Conservation (phyloP, 2,888 invertebrate genomes). For the Capitulum mitella region DNA sequence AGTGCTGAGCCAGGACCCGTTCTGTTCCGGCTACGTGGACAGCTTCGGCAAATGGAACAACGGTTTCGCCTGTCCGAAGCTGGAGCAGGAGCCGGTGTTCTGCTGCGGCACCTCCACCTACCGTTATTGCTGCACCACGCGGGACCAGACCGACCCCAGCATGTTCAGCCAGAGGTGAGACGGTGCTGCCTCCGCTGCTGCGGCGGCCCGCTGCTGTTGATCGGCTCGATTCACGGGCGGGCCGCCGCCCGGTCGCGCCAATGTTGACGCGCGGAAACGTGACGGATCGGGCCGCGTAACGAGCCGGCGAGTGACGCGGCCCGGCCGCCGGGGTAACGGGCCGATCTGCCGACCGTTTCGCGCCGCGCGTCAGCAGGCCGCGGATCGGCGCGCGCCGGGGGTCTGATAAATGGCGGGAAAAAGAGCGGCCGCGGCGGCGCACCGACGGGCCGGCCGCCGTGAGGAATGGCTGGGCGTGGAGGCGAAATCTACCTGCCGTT, state of each 20-base stretch:
- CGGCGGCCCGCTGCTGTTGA: background rate
- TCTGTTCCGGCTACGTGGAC: conserved; percentile 44
- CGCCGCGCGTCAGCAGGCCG: background rate
- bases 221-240: too few species aligned
- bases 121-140: conserved; percentile 43
- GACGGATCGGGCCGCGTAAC: conserved; percentile 14
- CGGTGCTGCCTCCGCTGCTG: background rate
- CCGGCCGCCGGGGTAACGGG: background rate
- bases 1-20: conserved; percentile 43
- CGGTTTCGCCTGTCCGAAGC: conserved; percentile 44
- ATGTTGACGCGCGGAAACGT: too few species aligned
- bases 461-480: background rate
- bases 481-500: too few species aligned
- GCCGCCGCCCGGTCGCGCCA: too few species aligned
- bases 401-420: background rate
- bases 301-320: background rate
- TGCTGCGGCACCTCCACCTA: conserved; percentile 43
- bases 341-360: background rate
- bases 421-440: background rate
- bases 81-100: conserved; percentile 42
- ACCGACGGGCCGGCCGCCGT: background rate
- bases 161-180: conserved; percentile 5
- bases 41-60: conserved; percentile 44
- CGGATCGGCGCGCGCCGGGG: background rate
- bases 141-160: background rate